Evolutionary conservation across 2,797 vertebrate genomes (phyloP), one percentile per base, ranked within the genome.

Genomic region (Miichthys miiuy): DNA sequence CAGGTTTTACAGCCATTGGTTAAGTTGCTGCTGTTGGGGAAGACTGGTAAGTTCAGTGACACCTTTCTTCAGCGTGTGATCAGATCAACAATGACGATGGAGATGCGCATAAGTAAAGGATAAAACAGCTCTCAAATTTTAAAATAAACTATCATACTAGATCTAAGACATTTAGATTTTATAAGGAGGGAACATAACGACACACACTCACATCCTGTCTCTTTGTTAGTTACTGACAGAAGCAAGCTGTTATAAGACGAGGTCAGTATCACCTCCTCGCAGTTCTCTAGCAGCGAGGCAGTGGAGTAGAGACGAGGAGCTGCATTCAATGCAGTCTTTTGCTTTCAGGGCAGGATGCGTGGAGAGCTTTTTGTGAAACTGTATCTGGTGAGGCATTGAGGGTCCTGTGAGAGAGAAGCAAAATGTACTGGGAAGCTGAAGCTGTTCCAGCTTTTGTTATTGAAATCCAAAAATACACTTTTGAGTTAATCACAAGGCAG

Each of bases 131-230:
- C 3, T 12, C 34, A 8, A 8, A 21, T 46, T 12, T 23, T 5
- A 48, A 42, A 27, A 44, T 6, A 1, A 2, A 69, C 6, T 14
- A 8, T 38, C 2, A 9, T 2, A 38, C 34, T 2, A 7, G 1
- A 70, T 54, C 5, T 47, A 66, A 54, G 13, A 38, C 17, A 23
- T 58, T 77, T 8, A 47, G 12, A 50, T 76, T 55, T 38, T 38
- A 2, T 34, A 48, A 21, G n/a, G 34, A 30, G 0, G 0, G 9
- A 11, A 21, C 8, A 2, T 38, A 72, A 68, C 21, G 64, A n/a
- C 25, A 57, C 47, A 23, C n/a, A n/a, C 2, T 67, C 5, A 4
- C 2, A 25, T 30, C 21, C 14, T 2, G 4, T 41, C 0, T 48
- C 10, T 58, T 63, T 77, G 38, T 61, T 16, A 42, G 21, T 4